Evolutionary conservation across 92 coral and sea anemone genomes (phyloP), one percentile per base, ranked within the genome.

Genomic region (Pocillopora meandrina): DNA sequence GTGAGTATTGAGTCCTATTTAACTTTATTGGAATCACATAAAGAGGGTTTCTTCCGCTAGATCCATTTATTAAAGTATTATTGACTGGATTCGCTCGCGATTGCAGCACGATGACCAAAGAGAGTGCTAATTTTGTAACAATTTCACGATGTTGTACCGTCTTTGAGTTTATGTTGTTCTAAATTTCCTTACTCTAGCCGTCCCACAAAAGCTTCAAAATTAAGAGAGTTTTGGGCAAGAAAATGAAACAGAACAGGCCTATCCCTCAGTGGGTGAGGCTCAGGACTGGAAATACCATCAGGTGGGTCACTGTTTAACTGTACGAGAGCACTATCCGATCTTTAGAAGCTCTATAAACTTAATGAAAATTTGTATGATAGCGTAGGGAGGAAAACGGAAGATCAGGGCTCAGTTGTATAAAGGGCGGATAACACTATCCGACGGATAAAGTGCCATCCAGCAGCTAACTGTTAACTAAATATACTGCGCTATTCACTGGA

Each of bases 261-360:
- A 96, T 96, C 49, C 99, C 99, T 12, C 99, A 96, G 82, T 96
- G 99, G 99, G 99, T 94, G 33, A 89, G 99, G 66, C 90, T 96
- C 36, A 91, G 95, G 90, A 96, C 99, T 82, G 99, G 98, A 72
- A 96, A 96, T 70, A 87, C 91, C 52, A 96, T 96, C 34, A 92
- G 99, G 98, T 96, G 78, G 62, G 92, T 12, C 72, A 8, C 68
- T 64, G 11, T 68, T 33, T 2, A 33, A 31, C 18, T 12, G 1
- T 6, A 64, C 68, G 72, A 68, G 72, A 10, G 17, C 35, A 9
- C 42, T 34, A 12, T 68, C 17, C 35, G 23, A 0, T 1, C 68
- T 16, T 6, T 62, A 62, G 66, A 20, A 13, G 66, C 19, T 62
- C 9, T 0, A 0, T 18, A 62, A 62, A 16, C 20, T 7, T 7